These are phyloP conservation scores for Apodemus sylvaticus DNA, from an alignment of 2,113 vertebrate genomes.

Conservation along the genomic window DNA sequence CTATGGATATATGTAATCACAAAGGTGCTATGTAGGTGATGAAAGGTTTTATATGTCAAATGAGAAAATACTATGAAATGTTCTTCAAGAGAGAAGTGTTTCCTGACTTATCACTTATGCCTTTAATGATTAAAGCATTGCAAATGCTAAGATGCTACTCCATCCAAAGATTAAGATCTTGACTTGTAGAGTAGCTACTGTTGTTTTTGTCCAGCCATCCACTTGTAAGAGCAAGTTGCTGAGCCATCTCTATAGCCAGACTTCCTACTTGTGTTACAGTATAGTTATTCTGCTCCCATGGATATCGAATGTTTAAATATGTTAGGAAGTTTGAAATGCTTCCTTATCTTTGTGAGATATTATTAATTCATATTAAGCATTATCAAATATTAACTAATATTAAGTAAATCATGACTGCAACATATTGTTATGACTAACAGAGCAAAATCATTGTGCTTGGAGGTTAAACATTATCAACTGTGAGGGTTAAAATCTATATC, in stretches of 20 bases:
- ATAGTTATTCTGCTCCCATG: constrained; percentile 59
- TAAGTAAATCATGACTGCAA: constrained; percentile 58
- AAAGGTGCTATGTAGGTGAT: not conserved
- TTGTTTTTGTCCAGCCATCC: not conserved
- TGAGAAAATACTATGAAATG: not conserved
- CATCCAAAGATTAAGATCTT: not conserved
- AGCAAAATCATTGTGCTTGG: constrained; percentile 41
- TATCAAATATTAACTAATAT: constrained; percentile 21
- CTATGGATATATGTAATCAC: not conserved
- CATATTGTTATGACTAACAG: constrained; percentile 63
- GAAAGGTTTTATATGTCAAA: not conserved
- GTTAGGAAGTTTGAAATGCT: constrained; percentile 54
- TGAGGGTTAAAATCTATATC: constrained; percentile 48
- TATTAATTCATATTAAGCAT: constrained; percentile 36
- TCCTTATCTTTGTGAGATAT: constrained; percentile 51
- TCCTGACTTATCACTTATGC: not conserved
- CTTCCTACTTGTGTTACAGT: not conserved
- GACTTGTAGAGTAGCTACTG: not conserved
- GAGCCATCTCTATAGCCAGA: not conserved
- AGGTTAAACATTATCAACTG: constrained; percentile 37
- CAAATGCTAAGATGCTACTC: not conserved
- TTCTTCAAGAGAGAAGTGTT: not conserved
- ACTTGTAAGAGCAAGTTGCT: not conserved
- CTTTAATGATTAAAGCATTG: not conserved
- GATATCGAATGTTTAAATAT: constrained; percentile 63